Percentiles rank a stretch among this genome's conserved stretches.
Evolutionary conservation across 2,113 vertebrate species (phyloP).

Genomic region (Candoia aspera): DNA sequence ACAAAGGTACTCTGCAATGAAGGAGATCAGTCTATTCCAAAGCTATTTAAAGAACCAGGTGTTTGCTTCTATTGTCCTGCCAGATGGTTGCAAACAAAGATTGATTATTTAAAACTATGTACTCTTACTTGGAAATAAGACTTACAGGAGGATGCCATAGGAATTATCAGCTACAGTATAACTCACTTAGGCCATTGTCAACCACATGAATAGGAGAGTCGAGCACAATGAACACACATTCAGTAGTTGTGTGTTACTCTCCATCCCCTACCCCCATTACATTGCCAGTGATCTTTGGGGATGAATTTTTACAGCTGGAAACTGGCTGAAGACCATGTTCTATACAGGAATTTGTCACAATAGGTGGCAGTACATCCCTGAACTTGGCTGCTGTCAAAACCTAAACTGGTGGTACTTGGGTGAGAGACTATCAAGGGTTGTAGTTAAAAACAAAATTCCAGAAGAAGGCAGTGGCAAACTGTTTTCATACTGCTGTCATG

Average conservation of each 20-base stretch:
- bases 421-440: background rate
- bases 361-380: background rate
- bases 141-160: background rate
- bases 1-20: background rate
- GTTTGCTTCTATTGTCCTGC: slow-evolving; percentile 10
- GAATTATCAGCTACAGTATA: background rate
- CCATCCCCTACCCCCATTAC: background rate
- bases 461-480: background rate
- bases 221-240: too few relatives aligned
- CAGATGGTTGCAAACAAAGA: background rate
- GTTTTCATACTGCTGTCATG: background rate
- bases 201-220: background rate
- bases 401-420: background rate
- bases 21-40: background rate
- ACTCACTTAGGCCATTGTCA: background rate
- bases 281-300: background rate
- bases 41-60: slow-evolving; percentile 22
- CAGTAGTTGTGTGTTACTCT: too few relatives aligned
- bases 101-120: background rate
- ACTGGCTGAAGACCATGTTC: background rate
- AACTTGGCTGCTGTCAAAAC: background rate
- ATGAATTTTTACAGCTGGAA: background rate
- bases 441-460: background rate
- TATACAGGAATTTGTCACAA: background rate
- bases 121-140: background rate